Conservation (phyloP, 2,797 vertebrate genomes). For the Carcharodon carcharias region DNA sequence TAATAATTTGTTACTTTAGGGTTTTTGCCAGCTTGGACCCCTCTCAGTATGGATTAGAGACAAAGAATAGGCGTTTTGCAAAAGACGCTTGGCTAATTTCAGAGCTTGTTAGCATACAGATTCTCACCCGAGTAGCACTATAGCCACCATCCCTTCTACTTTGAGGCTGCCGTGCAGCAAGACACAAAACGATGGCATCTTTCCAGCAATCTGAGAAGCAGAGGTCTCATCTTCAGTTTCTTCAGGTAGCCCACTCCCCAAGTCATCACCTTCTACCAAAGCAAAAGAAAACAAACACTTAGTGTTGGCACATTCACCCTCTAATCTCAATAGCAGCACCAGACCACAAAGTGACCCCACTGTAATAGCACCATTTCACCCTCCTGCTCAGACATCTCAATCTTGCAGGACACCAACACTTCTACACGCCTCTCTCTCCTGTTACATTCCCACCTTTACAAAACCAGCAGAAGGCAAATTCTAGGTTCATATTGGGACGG, state of each 20-base stretch:
- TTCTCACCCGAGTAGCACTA: constrained; percentile 88
- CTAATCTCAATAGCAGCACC: not conserved
- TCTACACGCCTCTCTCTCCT: not conserved
- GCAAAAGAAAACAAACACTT: not conserved
- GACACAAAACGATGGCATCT: constrained; percentile 96
- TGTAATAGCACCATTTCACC: not conserved
- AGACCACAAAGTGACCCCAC: not conserved
- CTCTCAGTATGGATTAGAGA: not conserved
- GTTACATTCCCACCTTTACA: not conserved
- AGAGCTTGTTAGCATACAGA: constrained; percentile 37
- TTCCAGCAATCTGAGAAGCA: constrained; percentile 90
- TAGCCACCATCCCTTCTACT: constrained; percentile 96
- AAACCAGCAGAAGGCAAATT: not conserved
- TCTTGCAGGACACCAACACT: not conserved
- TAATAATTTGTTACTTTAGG: not conserved
- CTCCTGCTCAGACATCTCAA: not conserved
- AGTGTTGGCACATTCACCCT: not conserved
- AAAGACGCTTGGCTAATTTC: not conserved
- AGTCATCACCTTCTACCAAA: constrained; percentile 80
- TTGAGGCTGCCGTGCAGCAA: constrained; percentile 93
- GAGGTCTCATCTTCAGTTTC: constrained; percentile 91
- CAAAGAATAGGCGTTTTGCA: not conserved
- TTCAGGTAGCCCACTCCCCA: constrained; percentile 80
- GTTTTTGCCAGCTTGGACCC: not conserved
- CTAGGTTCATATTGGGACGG: not conserved